Evolutionary conservation across 2,888 invertebrate genomes (phyloP).

Genomic region (Oligia strigilis): DNA sequence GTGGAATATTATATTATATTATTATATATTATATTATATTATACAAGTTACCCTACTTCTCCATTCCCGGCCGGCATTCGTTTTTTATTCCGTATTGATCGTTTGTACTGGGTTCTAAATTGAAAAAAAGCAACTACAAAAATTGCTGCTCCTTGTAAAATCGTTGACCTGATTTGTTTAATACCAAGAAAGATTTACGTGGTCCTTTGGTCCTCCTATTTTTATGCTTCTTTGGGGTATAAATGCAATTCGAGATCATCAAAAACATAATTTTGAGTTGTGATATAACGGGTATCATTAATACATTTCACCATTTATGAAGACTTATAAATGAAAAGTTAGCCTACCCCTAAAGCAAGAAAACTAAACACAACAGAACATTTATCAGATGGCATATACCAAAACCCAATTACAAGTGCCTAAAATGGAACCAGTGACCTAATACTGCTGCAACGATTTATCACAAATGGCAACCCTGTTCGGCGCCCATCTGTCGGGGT

Average conservation of each 20-base stretch:
- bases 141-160: not conserved
- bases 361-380: conserved; percentile 6
- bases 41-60: conserved; percentile 43
- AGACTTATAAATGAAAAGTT: not conserved
- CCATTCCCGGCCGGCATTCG: conserved; percentile 19
- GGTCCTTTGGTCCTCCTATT: not conserved
- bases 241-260: not conserved
- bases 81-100: conserved; percentile 41
- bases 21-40: too few species aligned
- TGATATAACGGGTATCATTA: not conserved
- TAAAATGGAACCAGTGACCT: conserved; percentile 57
- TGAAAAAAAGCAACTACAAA: not conserved
- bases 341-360: not conserved
- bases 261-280: not conserved
- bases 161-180: not conserved
- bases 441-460: conserved; percentile 56
- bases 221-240: not conserved
- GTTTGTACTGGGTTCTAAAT: not conserved
- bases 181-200: not conserved
- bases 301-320: not conserved
- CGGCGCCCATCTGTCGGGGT: conserved; percentile 80
- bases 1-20: too few species aligned
- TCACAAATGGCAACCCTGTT: conserved; percentile 58
- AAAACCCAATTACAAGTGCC: conserved; percentile 2
- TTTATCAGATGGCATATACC: not conserved